Evolutionary conservation across 2,888 invertebrate genomes (phyloP).

Genomic region (Amphipyra berbera): DNA sequence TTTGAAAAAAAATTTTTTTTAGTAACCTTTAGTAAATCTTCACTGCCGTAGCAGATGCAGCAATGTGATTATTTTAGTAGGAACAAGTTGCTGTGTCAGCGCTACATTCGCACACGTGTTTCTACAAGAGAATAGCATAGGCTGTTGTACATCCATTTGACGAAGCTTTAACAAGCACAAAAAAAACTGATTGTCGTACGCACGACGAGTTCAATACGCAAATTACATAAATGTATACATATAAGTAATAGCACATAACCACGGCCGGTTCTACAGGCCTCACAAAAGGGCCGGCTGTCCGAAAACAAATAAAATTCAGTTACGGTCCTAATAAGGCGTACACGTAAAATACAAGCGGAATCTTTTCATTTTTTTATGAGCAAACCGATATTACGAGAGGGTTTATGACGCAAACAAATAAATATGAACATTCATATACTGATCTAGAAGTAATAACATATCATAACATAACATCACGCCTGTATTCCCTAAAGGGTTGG

Average conservation of each 20-base stretch:
- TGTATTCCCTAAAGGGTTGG: no score
- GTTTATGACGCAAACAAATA: slow-evolving; percentile 32
- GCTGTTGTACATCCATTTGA: no score
- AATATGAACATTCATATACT: slow-evolving; percentile 33
- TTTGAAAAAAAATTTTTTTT: no score
- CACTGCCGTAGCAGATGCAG: no score
- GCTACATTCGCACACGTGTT: no score
- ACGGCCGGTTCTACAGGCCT: slow-evolving; percentile 4
- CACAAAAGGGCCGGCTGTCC: slow-evolving; percentile 13
- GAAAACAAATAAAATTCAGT: slow-evolving; percentile 30
- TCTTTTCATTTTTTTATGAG: slow-evolving; percentile 47
- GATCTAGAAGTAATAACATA: slow-evolving; percentile 26
- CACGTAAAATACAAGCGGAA: slow-evolving; percentile 31
- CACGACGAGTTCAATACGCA: slow-evolving; percentile 1
- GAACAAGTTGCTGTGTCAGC: no score
- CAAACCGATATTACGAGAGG: slow-evolving; percentile 22
- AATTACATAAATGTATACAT: slow-evolving; percentile 4
- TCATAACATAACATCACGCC: slow-evolving; percentile 15
- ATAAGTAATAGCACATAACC: slow-evolving; percentile 3
- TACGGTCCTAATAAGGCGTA: slow-evolving; percentile 24
- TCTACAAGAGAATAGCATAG: no score
- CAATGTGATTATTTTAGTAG: no score
- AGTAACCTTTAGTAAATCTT: no score
- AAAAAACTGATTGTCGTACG: no score
- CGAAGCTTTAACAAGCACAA: no score